Percentiles rank a stretch among this genome's conserved stretches.
These are phyloP conservation scores for Synergus umbraculus DNA, from an alignment of 2,888 invertebrate species.

Conservation along the genomic window DNA sequence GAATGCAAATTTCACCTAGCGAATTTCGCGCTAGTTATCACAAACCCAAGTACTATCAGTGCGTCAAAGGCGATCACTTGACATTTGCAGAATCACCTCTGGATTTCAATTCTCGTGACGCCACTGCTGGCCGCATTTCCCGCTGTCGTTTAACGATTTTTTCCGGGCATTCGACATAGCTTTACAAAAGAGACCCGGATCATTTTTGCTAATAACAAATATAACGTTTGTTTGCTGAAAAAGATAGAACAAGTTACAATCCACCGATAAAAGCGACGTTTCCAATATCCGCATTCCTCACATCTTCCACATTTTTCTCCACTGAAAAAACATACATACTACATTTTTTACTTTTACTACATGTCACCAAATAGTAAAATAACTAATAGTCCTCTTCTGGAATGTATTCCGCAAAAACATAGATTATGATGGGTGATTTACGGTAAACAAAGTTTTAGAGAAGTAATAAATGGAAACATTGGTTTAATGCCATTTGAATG, in stretches of 20 bases:
- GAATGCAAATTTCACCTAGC: constrained; percentile 25
- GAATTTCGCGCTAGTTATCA: constrained; percentile 25
- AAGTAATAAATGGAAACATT: not conserved
- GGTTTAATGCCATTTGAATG: not conserved
- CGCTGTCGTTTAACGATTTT: constrained; percentile 8
- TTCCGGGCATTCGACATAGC: not conserved
- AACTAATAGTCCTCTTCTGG: too few species aligned
- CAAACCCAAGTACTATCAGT: constrained; percentile 12
- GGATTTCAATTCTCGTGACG: constrained; percentile 25
- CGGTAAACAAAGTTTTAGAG: not conserved
- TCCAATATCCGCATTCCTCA: constrained; percentile 2
- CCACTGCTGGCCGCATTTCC: constrained; percentile 17
- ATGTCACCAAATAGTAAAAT: too few species aligned
- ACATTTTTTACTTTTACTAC: not conserved
- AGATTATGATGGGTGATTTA: not conserved
- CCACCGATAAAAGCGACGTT: not conserved
- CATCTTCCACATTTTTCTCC: not conserved
- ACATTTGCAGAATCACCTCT: constrained; percentile 18
- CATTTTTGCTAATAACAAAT: constrained; percentile 6
- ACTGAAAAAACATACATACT: not conserved
- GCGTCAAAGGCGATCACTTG: not conserved
- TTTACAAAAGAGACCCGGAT: constrained; percentile 14
- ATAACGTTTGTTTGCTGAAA: constrained; percentile 17
- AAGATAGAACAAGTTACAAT: not conserved
- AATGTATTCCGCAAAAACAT: too few species aligned